phyloP scores from a whole-genome alignment of 1,140 invertebrate species.

The Eriosoma lanigerum region DNA sequence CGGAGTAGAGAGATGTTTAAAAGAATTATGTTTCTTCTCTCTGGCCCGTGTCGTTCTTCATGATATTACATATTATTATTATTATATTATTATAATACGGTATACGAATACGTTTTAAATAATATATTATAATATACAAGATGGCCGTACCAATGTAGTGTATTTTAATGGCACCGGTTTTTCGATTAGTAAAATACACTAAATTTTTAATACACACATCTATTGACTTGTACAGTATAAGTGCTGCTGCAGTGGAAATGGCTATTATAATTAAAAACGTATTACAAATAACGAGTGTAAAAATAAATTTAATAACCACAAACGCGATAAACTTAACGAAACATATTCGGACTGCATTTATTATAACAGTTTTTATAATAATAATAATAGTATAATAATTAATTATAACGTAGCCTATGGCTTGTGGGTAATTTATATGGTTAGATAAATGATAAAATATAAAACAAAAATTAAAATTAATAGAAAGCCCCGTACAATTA shows the following conservation, averaged over 20 bases:
- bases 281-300: background rate
- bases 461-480: too few species aligned
- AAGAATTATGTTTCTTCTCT: conserved; percentile 19
- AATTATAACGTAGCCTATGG: too few species aligned
- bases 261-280: conserved; percentile 13
- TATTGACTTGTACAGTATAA: too few species aligned
- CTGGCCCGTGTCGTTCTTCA: background rate
- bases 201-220: background rate
- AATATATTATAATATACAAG: background rate
- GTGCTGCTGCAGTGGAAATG: background rate
- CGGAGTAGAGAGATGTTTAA: conserved; percentile 27
- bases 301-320: background rate
- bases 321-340: background rate
- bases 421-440: too few species aligned
- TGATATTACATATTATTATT: too few species aligned
- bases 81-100: too few species aligned
- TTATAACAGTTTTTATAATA: too few species aligned
- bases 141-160: conserved; percentile 15
- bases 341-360: background rate
- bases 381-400: too few species aligned
- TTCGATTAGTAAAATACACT: conserved; percentile 25
- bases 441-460: too few species aligned
- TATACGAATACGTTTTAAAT: too few species aligned
- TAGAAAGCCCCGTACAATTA: too few species aligned
- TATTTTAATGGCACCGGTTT: conserved; percentile 38